phyloP scores from a whole-genome alignment of 2,888 invertebrate species.

The Agriopis marginaria region DNA sequence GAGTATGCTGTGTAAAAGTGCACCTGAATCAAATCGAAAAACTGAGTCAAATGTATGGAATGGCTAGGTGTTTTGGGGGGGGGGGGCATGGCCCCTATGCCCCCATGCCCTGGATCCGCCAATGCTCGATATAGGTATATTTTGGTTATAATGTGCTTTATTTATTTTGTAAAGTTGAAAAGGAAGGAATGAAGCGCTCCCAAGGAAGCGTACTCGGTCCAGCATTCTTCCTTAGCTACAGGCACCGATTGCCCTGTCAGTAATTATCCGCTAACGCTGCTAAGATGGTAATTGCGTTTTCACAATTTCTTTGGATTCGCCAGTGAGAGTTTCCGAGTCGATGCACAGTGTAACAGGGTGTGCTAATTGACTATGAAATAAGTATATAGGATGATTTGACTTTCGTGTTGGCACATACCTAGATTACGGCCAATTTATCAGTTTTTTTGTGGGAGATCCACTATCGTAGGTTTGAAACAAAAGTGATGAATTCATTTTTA shows the following conservation, averaged over 20 bases:
- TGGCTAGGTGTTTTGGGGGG: too few species aligned
- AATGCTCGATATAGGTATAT: too few species aligned
- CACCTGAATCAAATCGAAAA: too few species aligned
- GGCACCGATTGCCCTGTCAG: conserved; percentile 21
- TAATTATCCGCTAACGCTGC: conserved; percentile 30
- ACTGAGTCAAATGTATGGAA: too few species aligned
- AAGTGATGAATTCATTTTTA: too few species aligned
- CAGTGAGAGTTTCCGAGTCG: conserved; percentile 70
- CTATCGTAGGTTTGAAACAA: background rate
- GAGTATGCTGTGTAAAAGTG: too few species aligned
- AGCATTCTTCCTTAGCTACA: conserved; percentile 19
- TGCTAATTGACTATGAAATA: conserved; percentile 56
- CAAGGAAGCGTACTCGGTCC: conserved; percentile 6
- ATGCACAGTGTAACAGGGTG: conserved; percentile 60
- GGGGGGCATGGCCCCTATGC: too few species aligned
- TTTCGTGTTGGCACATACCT: conserved; percentile 52
- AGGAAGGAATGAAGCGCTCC: background rate
- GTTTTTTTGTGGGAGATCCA: background rate
- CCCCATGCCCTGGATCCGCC: too few species aligned
- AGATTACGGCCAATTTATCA: background rate
- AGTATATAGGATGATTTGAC: conserved; percentile 43
- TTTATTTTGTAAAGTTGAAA: too few species aligned
- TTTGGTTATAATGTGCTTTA: too few species aligned
- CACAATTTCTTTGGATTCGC: conserved; percentile 62
- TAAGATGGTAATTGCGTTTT: conserved; percentile 64